These are phyloP conservation scores for Patella ulyssiponensis DNA, from an alignment of 2,888 invertebrate genomes.

Conservation along the genomic window DNA sequence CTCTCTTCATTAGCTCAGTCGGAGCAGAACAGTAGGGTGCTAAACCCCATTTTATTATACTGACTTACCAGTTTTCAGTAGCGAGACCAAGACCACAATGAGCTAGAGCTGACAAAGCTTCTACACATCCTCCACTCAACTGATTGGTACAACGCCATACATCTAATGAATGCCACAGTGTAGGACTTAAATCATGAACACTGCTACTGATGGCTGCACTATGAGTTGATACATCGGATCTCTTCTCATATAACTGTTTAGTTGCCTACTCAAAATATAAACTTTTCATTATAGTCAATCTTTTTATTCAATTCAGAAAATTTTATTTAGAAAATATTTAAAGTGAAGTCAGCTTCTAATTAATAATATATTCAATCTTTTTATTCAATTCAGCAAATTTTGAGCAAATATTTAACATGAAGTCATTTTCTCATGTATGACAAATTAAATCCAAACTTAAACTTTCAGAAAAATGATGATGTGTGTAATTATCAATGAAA, in stretches of 20 bases:
- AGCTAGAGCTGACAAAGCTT: conserved; percentile 63
- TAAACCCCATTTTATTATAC: neutral
- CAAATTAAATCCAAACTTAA: too few species aligned
- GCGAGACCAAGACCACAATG: conserved; percentile 67
- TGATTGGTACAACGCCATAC: conserved; percentile 70
- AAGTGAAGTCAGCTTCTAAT: too few species aligned
- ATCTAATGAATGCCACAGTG: conserved; percentile 71
- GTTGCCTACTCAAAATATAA: conserved; percentile 28
- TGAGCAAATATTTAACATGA: too few species aligned
- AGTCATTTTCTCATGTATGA: too few species aligned
- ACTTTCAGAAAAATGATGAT: too few species aligned
- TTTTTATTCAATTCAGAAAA: too few species aligned
- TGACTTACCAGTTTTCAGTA: conserved; percentile 66
- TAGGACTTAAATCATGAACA: conserved; percentile 71
- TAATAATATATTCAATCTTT: neutral
- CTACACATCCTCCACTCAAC: conserved; percentile 56
- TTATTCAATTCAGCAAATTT: too few species aligned
- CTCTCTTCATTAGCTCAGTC: too few species aligned
- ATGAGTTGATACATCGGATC: conserved; percentile 40
- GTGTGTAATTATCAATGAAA: too few species aligned
- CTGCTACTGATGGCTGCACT: conserved; percentile 66
- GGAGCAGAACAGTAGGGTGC: too few species aligned
- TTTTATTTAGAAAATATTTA: too few species aligned
- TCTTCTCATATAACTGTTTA: conserved; percentile 35
- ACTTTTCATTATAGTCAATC: neutral